A percentile compares a stretch with the other conserved stretches of the same genome.
Conservation (phyloP, 2,797 vertebrate genomes). For the Arrhamphus sclerolepis region DNA sequence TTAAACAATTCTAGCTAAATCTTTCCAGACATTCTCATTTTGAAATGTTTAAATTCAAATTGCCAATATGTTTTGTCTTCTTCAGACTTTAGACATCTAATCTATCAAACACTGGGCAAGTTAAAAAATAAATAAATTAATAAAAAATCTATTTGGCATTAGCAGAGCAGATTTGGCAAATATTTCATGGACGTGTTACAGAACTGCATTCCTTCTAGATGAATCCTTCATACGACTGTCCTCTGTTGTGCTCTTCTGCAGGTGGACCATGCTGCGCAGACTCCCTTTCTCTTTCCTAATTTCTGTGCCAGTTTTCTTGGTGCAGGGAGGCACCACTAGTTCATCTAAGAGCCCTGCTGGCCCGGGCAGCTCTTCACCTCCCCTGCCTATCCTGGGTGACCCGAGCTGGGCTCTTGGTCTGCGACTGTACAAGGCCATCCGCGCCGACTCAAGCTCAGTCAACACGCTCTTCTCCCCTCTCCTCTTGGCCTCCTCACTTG, state of each 20-base stretch:
- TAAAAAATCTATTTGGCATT: too few relatives aligned
- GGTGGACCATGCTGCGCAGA: constrained; percentile 63
- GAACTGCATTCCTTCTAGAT: background rate
- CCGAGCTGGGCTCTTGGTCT: constrained; percentile 76
- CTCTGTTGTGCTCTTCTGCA: constrained; percentile 23
- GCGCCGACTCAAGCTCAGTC: constrained; percentile 31
- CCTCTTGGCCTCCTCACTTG: constrained; percentile 66
- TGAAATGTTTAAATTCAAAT: too few relatives aligned
- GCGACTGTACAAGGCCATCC: constrained; percentile 61
- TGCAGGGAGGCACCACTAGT: constrained; percentile 26
- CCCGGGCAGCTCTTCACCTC: constrained; percentile 3
- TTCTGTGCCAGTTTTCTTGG: constrained; percentile 44
- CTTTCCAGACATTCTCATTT: too few relatives aligned
- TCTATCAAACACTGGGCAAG: too few relatives aligned
- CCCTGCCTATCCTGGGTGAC: constrained; percentile 44
- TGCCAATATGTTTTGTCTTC: too few relatives aligned
- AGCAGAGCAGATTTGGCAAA: too few relatives aligned
- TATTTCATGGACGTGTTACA: too few relatives aligned
- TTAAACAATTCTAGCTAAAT: too few relatives aligned
- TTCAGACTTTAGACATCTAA: too few relatives aligned
- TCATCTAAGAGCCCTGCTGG: constrained; percentile 25
- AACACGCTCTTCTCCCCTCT: constrained; percentile 74
- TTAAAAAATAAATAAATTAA: too few relatives aligned
- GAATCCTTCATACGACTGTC: constrained; percentile 1
- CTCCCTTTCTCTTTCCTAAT: constrained; percentile 39